Percentiles rank a stretch among this genome's conserved stretches.
Conservation (phyloP, 2,888 invertebrate genomes). For the Campoletis raptor region DNA sequence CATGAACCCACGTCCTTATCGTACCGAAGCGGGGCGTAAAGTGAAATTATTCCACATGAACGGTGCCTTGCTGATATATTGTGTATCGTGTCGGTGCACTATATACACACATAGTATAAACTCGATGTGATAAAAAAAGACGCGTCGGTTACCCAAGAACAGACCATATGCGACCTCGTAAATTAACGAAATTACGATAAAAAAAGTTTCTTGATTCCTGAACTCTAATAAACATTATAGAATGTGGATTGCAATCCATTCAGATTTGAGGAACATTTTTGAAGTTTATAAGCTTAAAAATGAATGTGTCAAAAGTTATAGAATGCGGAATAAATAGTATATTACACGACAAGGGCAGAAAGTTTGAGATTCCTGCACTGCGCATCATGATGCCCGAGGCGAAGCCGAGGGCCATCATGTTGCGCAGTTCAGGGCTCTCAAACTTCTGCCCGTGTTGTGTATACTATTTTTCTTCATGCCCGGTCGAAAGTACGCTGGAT, state of each 20-base stretch:
- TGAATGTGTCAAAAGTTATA: background rate
- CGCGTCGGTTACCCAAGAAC: conserved; percentile 3
- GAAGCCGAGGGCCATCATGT: too few species aligned
- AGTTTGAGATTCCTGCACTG: too few species aligned
- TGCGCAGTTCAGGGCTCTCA: too few species aligned
- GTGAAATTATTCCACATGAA: conserved; percentile 83
- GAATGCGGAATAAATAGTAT: background rate
- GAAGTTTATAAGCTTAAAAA: background rate
- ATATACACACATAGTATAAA: conserved; percentile 11
- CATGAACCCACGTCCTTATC: conserved; percentile 81
- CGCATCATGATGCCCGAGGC: too few species aligned
- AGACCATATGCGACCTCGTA: background rate
- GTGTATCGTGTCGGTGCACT: conserved; percentile 39
- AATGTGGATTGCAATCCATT: background rate
- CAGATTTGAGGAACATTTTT: background rate
- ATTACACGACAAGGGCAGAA: too few species aligned
- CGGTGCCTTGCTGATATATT: conserved; percentile 75
- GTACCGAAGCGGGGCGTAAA: conserved; percentile 75
- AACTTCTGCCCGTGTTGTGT: too few species aligned
- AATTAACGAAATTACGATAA: conserved; percentile 23
- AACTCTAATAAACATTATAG: background rate
- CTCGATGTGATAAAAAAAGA: conserved; percentile 1
- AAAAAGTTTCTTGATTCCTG: background rate
- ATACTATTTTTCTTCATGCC: too few species aligned
- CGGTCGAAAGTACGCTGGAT: too few species aligned